Percentiles rank a stretch among this genome's conserved stretches.
These are phyloP conservation scores for Caradrina clavipalpis DNA, from an alignment of 2,888 invertebrate species.

Conservation along the genomic window DNA sequence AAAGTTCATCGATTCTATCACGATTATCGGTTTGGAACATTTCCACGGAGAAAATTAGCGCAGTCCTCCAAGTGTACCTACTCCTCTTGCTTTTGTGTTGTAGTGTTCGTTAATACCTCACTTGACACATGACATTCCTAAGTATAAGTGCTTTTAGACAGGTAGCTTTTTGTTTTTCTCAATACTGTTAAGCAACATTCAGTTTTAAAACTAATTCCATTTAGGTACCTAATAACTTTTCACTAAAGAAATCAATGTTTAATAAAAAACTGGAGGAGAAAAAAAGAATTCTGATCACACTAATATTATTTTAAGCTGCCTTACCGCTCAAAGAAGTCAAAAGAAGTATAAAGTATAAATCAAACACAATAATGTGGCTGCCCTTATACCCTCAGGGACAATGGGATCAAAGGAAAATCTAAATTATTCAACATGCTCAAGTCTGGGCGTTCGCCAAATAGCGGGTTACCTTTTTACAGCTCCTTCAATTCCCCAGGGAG, in stretches of 20 bases:
- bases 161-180: conserved; percentile 19
- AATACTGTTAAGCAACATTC: conserved; percentile 3
- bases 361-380: conserved; percentile 68
- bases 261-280: conserved; percentile 16
- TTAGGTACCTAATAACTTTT: conserved; percentile 22
- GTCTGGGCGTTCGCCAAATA: conserved; percentile 68
- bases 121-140: conserved; percentile 33
- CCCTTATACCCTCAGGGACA: conserved; percentile 67
- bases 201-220: conserved; percentile 32
- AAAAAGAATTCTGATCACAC: conserved; percentile 38
- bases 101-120: conserved; percentile 34
- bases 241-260: conserved; percentile 14
- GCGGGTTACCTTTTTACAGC: conserved; percentile 71
- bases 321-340: conserved; percentile 48
- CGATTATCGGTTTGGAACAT: conserved; percentile 80
- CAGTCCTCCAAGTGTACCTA: conserved; percentile 52
- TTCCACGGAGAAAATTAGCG: conserved; percentile 68
- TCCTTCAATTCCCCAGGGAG: conserved; percentile 65
- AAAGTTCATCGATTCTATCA: conserved; percentile 87
- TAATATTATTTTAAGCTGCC: conserved; percentile 55
- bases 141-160: conserved; percentile 40
- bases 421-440: conserved; percentile 73
- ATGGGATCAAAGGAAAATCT: conserved; percentile 73
- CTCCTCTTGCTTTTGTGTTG: conserved; percentile 45
- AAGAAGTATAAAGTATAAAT: conserved; percentile 65